phyloP scores from a whole-genome alignment of 2,888 invertebrate species.

The Synanthedon formicaeformis region DNA sequence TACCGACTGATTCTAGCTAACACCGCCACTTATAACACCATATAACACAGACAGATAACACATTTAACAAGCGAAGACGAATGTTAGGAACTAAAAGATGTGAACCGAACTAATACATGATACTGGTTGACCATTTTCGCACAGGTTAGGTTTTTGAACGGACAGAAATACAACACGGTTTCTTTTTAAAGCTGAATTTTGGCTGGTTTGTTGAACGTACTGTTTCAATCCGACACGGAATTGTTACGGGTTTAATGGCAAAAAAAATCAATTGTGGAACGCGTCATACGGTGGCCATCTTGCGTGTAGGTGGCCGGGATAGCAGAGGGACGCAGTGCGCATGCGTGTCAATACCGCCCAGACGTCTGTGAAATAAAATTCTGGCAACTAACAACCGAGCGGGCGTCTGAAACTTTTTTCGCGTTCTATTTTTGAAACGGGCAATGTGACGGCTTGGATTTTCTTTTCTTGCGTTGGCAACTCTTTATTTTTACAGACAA shows the following conservation, averaged over 20 bases:
- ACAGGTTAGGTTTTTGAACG: constrained; percentile 10
- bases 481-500: not conserved
- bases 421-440: not conserved
- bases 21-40: not conserved
- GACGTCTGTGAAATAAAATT: constrained; percentile 14
- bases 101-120: constrained; percentile 3
- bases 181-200: constrained; percentile 2
- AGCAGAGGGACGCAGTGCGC: constrained; percentile 33
- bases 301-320: constrained; percentile 35
- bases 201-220: not conserved
- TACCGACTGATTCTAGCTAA: constrained; percentile 9
- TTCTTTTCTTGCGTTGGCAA: not conserved
- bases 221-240: constrained; percentile 16
- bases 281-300: constrained; percentile 51
- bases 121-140: constrained; percentile 1
- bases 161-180: not conserved
- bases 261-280: constrained; percentile 55
- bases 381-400: not conserved
- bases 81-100: constrained; percentile 1
- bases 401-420: not conserved
- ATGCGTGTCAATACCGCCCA: constrained; percentile 40
- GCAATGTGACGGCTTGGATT: not conserved
- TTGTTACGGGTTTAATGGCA: constrained; percentile 28
- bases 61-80: not conserved
- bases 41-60: not conserved